These are phyloP conservation scores for Beris morrisii DNA, from an alignment of 2,888 invertebrate genomes.

Conservation along the genomic window DNA sequence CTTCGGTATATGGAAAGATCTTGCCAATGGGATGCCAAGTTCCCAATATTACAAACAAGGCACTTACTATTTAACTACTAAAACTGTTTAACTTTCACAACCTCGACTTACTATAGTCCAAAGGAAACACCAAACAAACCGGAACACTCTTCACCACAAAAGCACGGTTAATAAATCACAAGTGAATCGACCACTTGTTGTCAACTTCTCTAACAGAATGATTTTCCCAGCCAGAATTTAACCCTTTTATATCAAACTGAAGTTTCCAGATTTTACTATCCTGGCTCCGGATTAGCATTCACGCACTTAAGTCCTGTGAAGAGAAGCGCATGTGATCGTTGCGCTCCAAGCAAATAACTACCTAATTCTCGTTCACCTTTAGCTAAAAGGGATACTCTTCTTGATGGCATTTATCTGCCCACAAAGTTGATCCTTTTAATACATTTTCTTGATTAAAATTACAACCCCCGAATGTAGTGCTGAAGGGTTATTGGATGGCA, in stretches of 20 bases:
- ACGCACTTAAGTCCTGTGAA: too few species aligned
- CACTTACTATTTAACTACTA: too few species aligned
- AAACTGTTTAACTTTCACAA: too few species aligned
- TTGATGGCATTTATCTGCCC: conserved; percentile 24
- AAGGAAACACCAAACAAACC: too few species aligned
- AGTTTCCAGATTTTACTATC: conserved; percentile 14
- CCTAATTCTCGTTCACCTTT: conserved; percentile 13
- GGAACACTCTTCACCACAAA: too few species aligned
- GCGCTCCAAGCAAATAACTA: conserved; percentile 16
- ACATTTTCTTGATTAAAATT: conserved; percentile 57
- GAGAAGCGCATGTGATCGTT: conserved; percentile 11
- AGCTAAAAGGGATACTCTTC: conserved; percentile 13
- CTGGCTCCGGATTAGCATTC: too few species aligned
- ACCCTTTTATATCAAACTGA: conserved; percentile 23
- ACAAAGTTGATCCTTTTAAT: conserved; percentile 42
- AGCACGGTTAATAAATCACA: too few species aligned
- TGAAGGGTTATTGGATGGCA: neutral
- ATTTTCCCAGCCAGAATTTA: conserved; percentile 1
- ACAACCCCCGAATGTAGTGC: conserved; percentile 39
- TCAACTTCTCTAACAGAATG: conserved; percentile 1
- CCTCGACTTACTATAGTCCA: too few species aligned
- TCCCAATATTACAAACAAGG: too few species aligned
- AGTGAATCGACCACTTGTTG: conserved; percentile 23
- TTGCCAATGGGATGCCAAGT: too few species aligned
- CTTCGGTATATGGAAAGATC: too few species aligned